Percentiles rank a stretch among this genome's conserved stretches.
Evolutionary conservation across 2,888 invertebrate species (phyloP).

Genomic region (Drosophila paucipuncta): DNA sequence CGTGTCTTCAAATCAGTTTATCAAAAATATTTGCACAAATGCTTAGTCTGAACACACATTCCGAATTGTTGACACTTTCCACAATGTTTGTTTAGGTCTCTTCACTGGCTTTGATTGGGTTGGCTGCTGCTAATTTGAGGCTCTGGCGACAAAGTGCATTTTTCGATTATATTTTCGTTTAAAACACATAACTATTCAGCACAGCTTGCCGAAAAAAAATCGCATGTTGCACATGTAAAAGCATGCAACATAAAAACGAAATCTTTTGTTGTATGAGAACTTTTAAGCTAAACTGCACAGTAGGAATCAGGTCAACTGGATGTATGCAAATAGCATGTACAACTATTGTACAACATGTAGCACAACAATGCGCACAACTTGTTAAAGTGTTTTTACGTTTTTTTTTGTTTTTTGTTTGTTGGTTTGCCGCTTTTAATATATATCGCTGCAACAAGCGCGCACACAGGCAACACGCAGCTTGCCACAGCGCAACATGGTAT

Average conservation of each 20-base stretch:
- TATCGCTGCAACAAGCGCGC: constrained; percentile 35
- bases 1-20: constrained; percentile 68
- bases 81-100: constrained; percentile 67
- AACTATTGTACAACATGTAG: constrained; percentile 58
- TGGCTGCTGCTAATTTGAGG: constrained; percentile 45
- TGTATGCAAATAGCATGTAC: constrained; percentile 69
- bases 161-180: constrained; percentile 14
- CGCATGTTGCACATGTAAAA: constrained; percentile 11
- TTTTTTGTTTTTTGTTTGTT: background rate
- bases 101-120: constrained; percentile 27
- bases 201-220: background rate
- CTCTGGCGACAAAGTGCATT: constrained; percentile 30
- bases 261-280: constrained; percentile 23
- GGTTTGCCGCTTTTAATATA: constrained; percentile 40
- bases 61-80: constrained; percentile 67
- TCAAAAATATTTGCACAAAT: constrained; percentile 75
- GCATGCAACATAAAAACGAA: constrained; percentile 15
- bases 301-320: constrained; percentile 71
- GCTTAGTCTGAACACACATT: constrained; percentile 64
- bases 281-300: constrained; percentile 28
- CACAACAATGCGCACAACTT: constrained; percentile 61
- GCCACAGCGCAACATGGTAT: constrained; percentile 36
- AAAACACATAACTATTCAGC: constrained; percentile 26
- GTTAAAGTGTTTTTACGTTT: constrained; percentile 47
- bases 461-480: constrained; percentile 43